phyloP scores from a whole-genome alignment of 2,888 invertebrate species.

The Zelleria hepariella region DNA sequence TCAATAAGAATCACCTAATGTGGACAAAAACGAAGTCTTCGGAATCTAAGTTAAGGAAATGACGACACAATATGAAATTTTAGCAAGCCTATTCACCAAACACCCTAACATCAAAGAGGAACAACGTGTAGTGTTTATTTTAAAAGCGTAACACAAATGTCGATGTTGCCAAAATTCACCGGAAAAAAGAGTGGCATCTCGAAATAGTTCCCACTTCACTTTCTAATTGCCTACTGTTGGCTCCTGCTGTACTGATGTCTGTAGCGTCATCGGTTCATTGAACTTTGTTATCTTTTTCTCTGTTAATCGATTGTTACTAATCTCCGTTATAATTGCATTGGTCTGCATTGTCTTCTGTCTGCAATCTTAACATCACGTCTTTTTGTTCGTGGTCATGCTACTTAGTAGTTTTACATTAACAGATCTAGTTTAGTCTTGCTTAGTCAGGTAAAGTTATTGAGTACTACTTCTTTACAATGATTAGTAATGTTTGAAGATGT shows the following conservation, averaged over 20 bases:
- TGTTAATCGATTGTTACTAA: not conserved
- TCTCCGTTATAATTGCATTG: not conserved
- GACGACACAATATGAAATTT: not conserved
- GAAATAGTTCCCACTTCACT: constrained; percentile 31
- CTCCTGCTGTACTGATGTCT: constrained; percentile 20
- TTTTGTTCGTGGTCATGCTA: not conserved
- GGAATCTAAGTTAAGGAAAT: not conserved
- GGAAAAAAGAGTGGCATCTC: constrained; percentile 34
- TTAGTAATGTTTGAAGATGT: too few species aligned
- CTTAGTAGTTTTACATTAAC: too few species aligned
- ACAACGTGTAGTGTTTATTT: not conserved
- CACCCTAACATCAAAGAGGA: not conserved
- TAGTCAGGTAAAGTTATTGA: too few species aligned
- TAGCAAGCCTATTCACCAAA: not conserved
- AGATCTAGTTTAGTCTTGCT: too few species aligned
- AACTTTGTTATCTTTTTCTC: not conserved
- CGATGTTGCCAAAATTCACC: constrained; percentile 38
- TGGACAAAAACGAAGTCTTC: not conserved
- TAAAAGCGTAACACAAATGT: not conserved
- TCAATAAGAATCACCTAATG: not conserved
- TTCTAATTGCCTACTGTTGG: constrained; percentile 22
- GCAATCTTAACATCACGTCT: not conserved
- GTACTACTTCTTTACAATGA: too few species aligned
- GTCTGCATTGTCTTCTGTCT: not conserved
- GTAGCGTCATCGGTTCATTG: constrained; percentile 30